Evolutionary conservation across 1,140 invertebrate species (phyloP).

Genomic region (Zaprionus ornatus): DNA sequence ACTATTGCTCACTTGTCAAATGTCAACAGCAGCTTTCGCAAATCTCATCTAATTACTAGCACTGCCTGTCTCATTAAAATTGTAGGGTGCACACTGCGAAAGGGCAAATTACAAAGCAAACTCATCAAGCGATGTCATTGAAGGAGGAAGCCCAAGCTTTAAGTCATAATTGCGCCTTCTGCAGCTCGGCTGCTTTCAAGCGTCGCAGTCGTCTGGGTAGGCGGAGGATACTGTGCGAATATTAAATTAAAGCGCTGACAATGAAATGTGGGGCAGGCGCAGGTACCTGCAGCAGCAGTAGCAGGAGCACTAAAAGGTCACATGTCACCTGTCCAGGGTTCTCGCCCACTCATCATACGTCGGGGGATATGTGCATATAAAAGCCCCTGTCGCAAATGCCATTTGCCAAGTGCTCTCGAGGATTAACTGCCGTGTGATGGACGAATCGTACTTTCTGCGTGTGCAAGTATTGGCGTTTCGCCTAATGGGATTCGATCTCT

Average conservation of each 20-base stretch:
- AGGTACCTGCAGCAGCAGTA: background rate
- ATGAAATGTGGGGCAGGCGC: slow-evolving; percentile 1
- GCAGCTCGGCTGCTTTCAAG: background rate
- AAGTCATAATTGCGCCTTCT: slow-evolving; percentile 4
- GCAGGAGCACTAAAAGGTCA: slow-evolving; percentile 10
- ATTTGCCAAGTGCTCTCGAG: background rate
- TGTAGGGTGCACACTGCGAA: slow-evolving; percentile 33
- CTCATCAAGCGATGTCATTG: slow-evolving; percentile 30
- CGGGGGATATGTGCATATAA: background rate
- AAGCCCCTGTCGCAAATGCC: background rate
- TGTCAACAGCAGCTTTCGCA: slow-evolving; percentile 54
- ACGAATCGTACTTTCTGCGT: slow-evolving; percentile 41
- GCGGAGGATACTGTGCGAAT: slow-evolving; percentile 11
- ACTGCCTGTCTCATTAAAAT: slow-evolving; percentile 50
- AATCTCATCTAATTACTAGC: slow-evolving; percentile 58
- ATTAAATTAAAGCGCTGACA: slow-evolving; percentile 21
- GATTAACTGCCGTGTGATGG: slow-evolving; percentile 11
- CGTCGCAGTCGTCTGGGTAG: background rate
- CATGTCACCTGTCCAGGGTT: background rate
- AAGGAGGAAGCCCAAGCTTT: background rate
- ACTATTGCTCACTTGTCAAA: slow-evolving; percentile 29
- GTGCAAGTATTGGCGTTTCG: slow-evolving; percentile 57
- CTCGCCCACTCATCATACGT: slow-evolving; percentile 3
- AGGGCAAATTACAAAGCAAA: slow-evolving; percentile 32
- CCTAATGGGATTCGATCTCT: slow-evolving; percentile 60